Conservation (phyloP, 2,113 vertebrate species). For the Sisor rabdophorus region DNA sequence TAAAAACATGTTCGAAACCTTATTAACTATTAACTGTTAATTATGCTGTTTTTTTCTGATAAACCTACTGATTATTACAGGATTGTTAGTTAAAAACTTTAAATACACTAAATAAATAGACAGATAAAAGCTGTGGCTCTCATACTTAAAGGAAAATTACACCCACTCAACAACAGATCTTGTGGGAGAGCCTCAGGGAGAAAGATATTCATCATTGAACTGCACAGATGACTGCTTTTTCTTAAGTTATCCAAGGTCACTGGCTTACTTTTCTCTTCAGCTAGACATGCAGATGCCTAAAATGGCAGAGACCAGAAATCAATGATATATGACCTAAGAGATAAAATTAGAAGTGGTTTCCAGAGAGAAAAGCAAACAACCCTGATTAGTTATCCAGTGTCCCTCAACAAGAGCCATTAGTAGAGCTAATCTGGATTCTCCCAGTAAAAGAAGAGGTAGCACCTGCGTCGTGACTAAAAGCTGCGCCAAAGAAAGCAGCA, state of each 20-base stretch:
- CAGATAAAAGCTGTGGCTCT: not conserved
- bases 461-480: slow-evolving; percentile 34
- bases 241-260: slow-evolving; percentile 18
- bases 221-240: slow-evolving; percentile 3
- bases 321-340: slow-evolving; percentile 1
- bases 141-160: not conserved
- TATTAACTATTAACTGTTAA: no score
- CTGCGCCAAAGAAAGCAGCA: slow-evolving; percentile 19
- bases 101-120: not conserved
- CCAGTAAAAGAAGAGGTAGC: slow-evolving; percentile 13
- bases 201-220: slow-evolving; percentile 13
- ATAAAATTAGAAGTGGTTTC: not conserved
- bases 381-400: slow-evolving; percentile 20
- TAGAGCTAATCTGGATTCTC: slow-evolving; percentile 33
- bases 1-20: no score
- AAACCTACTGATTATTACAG: not conserved
- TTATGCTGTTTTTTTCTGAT: no score
- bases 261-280: slow-evolving; percentile 5
- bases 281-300: not conserved
- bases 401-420: slow-evolving; percentile 2
- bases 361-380: not conserved
- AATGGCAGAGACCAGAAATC: not conserved
- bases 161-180: not conserved
- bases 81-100: no score
- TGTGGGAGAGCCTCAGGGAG: not conserved